Evolutionary conservation across 2,797 vertebrate species (phyloP).

Genomic region (Periparus ater): DNA sequence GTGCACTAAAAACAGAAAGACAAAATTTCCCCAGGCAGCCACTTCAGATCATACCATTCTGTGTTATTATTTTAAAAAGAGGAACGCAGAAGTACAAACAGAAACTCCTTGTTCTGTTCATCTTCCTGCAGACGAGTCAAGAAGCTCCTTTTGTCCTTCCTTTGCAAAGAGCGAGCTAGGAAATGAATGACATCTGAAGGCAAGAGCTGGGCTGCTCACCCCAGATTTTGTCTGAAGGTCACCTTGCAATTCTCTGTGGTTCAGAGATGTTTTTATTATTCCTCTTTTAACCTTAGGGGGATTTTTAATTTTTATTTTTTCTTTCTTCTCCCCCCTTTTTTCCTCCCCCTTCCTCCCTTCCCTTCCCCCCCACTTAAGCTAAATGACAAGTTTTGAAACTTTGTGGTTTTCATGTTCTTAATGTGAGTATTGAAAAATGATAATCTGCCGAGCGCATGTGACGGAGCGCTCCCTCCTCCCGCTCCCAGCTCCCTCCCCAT

Average conservation of each 20-base stretch:
- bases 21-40: background rate
- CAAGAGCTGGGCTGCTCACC: background rate
- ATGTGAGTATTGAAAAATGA: slow-evolving; percentile 1
- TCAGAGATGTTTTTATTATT: background rate
- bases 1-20: background rate
- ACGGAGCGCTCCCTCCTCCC: background rate
- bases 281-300: background rate
- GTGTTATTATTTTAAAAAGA: slow-evolving; percentile 34
- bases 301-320: background rate
- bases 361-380: background rate
- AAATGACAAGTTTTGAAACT: slow-evolving; percentile 30
- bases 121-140: background rate
- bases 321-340: background rate
- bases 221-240: slow-evolving; percentile 19
- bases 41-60: background rate
- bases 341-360: too few species aligned
- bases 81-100: background rate
- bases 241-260: slow-evolving; percentile 15
- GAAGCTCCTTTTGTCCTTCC: background rate
- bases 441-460: background rate
- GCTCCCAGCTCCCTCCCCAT: background rate
- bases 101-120: background rate
- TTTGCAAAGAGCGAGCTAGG: background rate
- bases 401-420: slow-evolving; percentile 37
- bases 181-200: background rate